Evolutionary conservation across 2,797 vertebrate genomes (phyloP), one percentile per base, ranked within the genome.

Genomic region (Toxotes lorentzi): DNA sequence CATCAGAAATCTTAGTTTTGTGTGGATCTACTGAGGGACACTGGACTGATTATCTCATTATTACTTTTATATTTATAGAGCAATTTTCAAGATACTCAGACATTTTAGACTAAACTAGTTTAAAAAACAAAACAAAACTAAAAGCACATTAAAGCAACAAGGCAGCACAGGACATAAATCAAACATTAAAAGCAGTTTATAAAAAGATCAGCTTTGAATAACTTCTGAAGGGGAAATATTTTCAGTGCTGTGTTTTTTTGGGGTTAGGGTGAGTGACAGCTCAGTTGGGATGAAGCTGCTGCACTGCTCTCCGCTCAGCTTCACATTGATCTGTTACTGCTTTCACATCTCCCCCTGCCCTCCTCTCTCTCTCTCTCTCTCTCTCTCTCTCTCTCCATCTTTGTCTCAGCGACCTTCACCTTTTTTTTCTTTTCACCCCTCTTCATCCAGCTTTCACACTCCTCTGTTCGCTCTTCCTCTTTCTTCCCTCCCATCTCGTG

Each of bases 181-280:
- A 51, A 24, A 27, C n/a, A 27, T 50, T 53, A 53, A 53, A 51
- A 23, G 4, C 50, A 14, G 21, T 12, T 53, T 1, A 30, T 41
- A 24, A 27, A 17, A 21, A 13, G 43, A 57, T 21, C 43, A 21
- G 27, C 1, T 63, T 30, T 30, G 16, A 62, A 30, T 27, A 45
- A 45, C 16, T 32, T 34, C 27, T n/a, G 4, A 13, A 6, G 6
- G 16, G 5, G 8, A 53, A 51, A 17, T 14, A 21, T n/a, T 57
- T 34, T 40, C 12, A 54, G 1, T 2, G 4, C 32, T 40, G 11
- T 11, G n/a, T n/a, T n/a, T n/a, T n/a, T n/a, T n/a, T n/a, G n/a
- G n/a, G n/a, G n/a, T n/a, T n/a, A n/a, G n/a, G n/a, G n/a, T n/a
- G 84, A 88, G 40, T 73, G 79, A 80, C 72, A 11, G 79, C 68